A percentile compares a stretch with the other conserved stretches of the same genome.
Conservation (phyloP, 2,113 vertebrate species). For the Pseudolaguvia tuberculata region DNA sequence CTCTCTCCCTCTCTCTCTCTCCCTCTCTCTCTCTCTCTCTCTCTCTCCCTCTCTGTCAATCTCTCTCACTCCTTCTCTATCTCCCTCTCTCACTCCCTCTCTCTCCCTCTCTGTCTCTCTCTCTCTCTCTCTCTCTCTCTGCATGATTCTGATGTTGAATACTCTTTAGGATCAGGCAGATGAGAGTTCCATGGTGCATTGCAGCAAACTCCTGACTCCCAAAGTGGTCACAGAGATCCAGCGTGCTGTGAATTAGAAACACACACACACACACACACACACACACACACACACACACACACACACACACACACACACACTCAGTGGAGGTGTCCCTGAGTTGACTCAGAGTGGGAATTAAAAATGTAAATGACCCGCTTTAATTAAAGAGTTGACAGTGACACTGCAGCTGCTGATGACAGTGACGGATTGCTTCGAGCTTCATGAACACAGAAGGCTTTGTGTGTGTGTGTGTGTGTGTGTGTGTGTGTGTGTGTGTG, state of each 20-base stretch:
- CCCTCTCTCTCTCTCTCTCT: no score
- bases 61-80: neutral
- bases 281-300: constrained; percentile 43
- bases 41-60: no score
- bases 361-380: constrained; percentile 90
- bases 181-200: constrained; percentile 41
- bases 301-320: constrained; percentile 47
- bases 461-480: no score
- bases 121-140: constrained; percentile 15
- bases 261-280: constrained; percentile 46
- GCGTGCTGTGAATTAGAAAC: constrained; percentile 39
- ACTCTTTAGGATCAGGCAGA: neutral
- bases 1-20: neutral
- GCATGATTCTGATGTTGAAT: constrained; percentile 22
- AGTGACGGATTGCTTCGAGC: constrained; percentile 86
- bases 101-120: neutral
- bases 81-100: neutral
- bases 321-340: constrained; percentile 68
- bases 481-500: no score
- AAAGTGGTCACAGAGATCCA: constrained; percentile 38
- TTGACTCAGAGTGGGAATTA: constrained; percentile 84
- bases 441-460: constrained; percentile 45
- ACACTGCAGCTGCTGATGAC: constrained; percentile 87
- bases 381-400: constrained; percentile 92
- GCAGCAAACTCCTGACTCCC: constrained; percentile 55